phyloP scores from a whole-genome alignment of 2,797 vertebrate genomes.

The Craterocephalus amniculus region DNA sequence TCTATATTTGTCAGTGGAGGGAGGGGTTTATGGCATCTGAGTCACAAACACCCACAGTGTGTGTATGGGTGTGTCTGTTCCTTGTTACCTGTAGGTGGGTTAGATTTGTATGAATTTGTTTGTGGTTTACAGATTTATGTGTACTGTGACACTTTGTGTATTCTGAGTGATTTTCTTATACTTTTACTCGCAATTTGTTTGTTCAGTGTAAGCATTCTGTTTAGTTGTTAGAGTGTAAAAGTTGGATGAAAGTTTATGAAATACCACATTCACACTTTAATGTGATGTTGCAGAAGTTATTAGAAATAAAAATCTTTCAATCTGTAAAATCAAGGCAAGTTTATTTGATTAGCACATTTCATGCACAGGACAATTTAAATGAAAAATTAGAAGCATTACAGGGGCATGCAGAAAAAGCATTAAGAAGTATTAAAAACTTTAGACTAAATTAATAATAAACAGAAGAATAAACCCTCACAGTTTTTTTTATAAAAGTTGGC shows the following conservation, averaged over 20 bases:
- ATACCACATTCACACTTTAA: neutral
- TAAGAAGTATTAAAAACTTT: too few relatives aligned
- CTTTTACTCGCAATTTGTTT: neutral
- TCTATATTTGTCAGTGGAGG: neutral
- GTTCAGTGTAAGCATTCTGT: neutral
- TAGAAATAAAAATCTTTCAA: too few relatives aligned
- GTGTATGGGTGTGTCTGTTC: slow-evolving; percentile 4
- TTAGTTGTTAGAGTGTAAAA: neutral
- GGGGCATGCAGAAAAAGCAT: too few relatives aligned
- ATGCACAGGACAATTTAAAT: too few relatives aligned
- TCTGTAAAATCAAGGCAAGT: too few relatives aligned
- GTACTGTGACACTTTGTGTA: neutral
- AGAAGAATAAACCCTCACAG: too few relatives aligned
- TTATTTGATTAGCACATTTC: too few relatives aligned
- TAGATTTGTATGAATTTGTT: slow-evolving; percentile 18
- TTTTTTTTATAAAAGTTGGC: too few relatives aligned
- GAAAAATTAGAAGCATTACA: too few relatives aligned
- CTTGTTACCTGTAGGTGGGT: neutral
- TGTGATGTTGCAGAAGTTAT: neutral
- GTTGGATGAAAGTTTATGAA: neutral
- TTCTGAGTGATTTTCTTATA: neutral
- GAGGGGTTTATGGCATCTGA: neutral
- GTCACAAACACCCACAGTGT: neutral
- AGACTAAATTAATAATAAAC: too few relatives aligned
- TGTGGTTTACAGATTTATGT: slow-evolving; percentile 23